Conservation (phyloP, 2,797 vertebrate species). For the Euthynnus affinis region DNA sequence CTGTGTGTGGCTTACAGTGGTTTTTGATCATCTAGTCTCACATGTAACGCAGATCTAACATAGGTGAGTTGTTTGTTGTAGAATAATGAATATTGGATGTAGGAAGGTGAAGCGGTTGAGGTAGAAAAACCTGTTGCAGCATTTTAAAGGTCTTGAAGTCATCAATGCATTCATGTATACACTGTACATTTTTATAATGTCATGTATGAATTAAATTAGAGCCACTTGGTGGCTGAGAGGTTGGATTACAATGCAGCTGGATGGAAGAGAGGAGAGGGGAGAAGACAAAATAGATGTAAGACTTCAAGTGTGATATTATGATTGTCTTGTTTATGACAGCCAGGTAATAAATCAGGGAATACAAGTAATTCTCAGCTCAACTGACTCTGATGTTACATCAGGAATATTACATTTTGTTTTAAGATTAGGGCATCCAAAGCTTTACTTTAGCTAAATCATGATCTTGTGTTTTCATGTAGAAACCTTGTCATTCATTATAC, state of each 20-base stretch:
- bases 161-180: neutral
- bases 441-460: neutral
- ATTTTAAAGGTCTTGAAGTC: conserved; percentile 7
- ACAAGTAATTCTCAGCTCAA: conserved; percentile 23
- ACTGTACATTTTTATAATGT: neutral
- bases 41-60: conserved; percentile 43
- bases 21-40: conserved; percentile 59
- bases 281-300: conserved; percentile 13
- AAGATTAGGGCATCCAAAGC: conserved; percentile 1
- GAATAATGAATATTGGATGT: conserved; percentile 33
- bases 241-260: neutral
- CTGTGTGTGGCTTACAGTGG: conserved; percentile 44
- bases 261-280: conserved; percentile 20
- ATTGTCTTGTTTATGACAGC: conserved; percentile 42
- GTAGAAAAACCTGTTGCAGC: conserved; percentile 27
- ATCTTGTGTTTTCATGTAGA: conserved; percentile 6
- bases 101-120: conserved; percentile 13
- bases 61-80: conserved; percentile 39
- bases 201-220: conserved; percentile 7
- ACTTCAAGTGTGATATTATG: conserved; percentile 21
- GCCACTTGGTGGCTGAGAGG: conserved; percentile 12
- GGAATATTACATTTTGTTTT: conserved; percentile 1
- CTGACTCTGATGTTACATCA: conserved; percentile 9
- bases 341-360: conserved; percentile 54
- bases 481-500: conserved; percentile 15